Conservation (phyloP, 2,888 invertebrate genomes). For the Drosophila maculinotata region DNA sequence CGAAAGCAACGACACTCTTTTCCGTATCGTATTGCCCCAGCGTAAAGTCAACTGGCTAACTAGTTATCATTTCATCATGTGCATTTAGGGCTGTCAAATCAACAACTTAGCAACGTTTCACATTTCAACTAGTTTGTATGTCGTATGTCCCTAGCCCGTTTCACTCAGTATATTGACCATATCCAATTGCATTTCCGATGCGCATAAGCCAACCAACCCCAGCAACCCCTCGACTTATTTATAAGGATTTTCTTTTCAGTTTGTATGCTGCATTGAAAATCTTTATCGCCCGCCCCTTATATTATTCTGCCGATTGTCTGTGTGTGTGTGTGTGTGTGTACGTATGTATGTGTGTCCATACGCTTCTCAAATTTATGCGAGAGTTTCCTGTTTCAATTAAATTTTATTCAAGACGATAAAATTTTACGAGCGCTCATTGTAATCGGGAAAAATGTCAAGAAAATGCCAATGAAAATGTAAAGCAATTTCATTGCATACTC, state of each 20-base stretch:
- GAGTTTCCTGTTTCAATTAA: conserved; percentile 80
- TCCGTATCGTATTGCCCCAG: background rate
- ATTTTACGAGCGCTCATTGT: conserved; percentile 75
- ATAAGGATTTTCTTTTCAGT: conserved; percentile 41
- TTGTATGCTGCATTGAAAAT: conserved; percentile 35
- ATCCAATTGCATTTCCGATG: conserved; percentile 77
- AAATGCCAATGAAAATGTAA: conserved; percentile 63
- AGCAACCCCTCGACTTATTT: conserved; percentile 17
- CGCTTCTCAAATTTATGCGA: conserved; percentile 70
- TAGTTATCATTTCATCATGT: conserved; percentile 6
- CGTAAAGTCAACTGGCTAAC: background rate
- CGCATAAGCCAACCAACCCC: conserved; percentile 60
- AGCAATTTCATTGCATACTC: conserved; percentile 34
- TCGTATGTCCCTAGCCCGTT: conserved; percentile 5
- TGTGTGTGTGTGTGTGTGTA: conserved; percentile 8
- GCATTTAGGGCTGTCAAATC: conserved; percentile 47
- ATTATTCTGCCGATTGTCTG: background rate
- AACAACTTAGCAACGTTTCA: conserved; percentile 45
- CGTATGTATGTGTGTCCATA: conserved; percentile 38
- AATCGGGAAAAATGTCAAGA: conserved; percentile 62
- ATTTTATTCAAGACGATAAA: conserved; percentile 76
- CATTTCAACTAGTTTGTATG: conserved; percentile 25
- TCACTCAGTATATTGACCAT: conserved; percentile 57
- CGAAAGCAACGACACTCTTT: no score
- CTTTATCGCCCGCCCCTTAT: conserved; percentile 15